Percentiles rank a stretch among this genome's conserved stretches.
Conservation (phyloP, 2,888 invertebrate species). For the Heliothis peltigera region DNA sequence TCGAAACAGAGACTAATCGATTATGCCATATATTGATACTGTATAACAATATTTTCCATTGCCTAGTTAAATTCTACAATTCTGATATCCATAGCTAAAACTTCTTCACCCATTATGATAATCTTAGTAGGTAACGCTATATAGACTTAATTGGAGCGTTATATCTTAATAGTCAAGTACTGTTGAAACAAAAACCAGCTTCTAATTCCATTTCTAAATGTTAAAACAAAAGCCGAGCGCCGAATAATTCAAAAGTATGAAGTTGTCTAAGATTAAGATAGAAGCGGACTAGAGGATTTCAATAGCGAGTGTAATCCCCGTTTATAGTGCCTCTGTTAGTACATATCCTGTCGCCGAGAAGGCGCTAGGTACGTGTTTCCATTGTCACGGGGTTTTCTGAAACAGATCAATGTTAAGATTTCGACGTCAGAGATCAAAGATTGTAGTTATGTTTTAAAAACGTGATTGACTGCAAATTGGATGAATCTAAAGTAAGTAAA, state of each 20-base stretch:
- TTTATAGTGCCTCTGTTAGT: conserved; percentile 67
- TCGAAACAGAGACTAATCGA: neutral
- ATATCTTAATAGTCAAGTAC: neutral
- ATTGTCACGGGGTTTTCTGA: conserved; percentile 49
- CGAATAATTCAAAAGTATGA: conserved; percentile 54
- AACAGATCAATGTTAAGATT: neutral
- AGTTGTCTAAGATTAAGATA: conserved; percentile 63
- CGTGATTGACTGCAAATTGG: no score
- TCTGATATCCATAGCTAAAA: no score
- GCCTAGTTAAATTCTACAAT: no score
- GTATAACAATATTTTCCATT: no score
- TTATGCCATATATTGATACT: no score
- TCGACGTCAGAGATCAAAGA: no score
- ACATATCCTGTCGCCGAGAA: conserved; percentile 74
- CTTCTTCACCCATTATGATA: no score
- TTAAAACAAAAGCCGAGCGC: conserved; percentile 40
- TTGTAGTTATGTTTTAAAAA: no score
- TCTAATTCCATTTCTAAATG: conserved; percentile 3
- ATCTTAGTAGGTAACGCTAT: no score
- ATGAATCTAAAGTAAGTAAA: no score
- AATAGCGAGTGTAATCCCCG: conserved; percentile 70
- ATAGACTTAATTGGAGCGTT: no score
- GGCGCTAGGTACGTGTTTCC: conserved; percentile 72
- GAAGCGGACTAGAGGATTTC: conserved; percentile 58
- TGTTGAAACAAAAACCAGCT: neutral